phyloP scores from a whole-genome alignment of 2,113 vertebrate species.

The Chionis minor region DNA sequence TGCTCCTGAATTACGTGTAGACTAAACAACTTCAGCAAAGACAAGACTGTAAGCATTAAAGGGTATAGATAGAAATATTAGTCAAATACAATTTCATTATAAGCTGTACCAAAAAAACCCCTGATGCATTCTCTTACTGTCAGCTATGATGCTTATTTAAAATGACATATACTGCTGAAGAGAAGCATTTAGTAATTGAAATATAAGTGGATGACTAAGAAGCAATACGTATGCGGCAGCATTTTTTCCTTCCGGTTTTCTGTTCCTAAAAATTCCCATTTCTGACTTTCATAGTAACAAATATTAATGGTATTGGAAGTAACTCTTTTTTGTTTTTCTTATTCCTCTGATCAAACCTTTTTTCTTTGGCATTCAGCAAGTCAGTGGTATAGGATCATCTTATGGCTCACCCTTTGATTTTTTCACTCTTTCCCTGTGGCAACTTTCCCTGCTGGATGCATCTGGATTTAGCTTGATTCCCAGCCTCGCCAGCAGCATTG shows the following conservation, averaged over 20 bases:
- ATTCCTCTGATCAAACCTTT: neutral
- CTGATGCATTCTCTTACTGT: neutral
- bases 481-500: constrained; percentile 1
- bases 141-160: neutral
- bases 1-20: neutral
- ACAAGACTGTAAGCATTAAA: neutral
- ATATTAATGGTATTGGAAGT: neutral
- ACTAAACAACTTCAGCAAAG: neutral
- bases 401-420: constrained; percentile 15
- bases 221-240: neutral
- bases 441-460: constrained; percentile 1
- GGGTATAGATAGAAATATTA: neutral
- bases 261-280: neutral
- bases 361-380: neutral
- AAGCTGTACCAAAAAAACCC: neutral
- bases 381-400: constrained; percentile 14
- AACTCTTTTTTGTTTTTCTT: neutral
- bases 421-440: constrained; percentile 5
- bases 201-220: constrained; percentile 9
- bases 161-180: neutral
- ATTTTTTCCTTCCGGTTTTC: neutral
- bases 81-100: neutral
- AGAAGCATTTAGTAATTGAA: constrained; percentile 4
- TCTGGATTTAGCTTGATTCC: constrained; percentile 40
- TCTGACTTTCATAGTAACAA: neutral